A percentile compares a stretch with the other conserved stretches of the same genome.
phyloP scores from a whole-genome alignment of 2,888 invertebrate genomes.

The Caradrina kadenii region DNA sequence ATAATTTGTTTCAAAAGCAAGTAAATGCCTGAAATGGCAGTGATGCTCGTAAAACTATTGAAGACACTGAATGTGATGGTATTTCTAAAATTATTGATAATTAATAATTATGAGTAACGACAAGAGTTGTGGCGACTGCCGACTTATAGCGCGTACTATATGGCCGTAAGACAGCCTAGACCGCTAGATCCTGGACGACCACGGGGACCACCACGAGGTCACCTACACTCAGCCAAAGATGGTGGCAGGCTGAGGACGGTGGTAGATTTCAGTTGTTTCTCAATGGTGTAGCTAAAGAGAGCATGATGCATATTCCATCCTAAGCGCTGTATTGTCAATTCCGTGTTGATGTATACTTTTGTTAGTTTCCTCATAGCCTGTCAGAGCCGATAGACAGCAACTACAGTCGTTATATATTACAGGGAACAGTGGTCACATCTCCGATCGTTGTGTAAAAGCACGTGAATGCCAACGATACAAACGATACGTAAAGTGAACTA shows the following conservation, averaged over 20 bases:
- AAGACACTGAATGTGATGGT: conserved; percentile 29
- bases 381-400: conserved; percentile 2
- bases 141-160: conserved; percentile 30
- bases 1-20: conserved; percentile 40
- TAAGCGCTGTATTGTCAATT: too few relatives aligned
- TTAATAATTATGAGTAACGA: conserved; percentile 52
- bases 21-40: conserved; percentile 61
- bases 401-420: conserved; percentile 58
- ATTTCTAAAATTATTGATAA: conserved; percentile 48
- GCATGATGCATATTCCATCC: too few relatives aligned
- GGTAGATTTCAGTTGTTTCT: background rate
- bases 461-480: conserved; percentile 64
- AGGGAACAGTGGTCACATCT: conserved; percentile 58
- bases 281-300: background rate
- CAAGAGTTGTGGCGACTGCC: conserved; percentile 61
- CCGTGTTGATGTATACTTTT: too few relatives aligned
- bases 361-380: conserved; percentile 1
- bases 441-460: conserved; percentile 57
- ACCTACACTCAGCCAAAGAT: background rate
- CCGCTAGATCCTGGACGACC: too few relatives aligned
- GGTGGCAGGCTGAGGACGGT: background rate
- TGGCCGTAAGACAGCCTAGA: background rate
- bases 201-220: too few relatives aligned
- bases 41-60: conserved; percentile 29
- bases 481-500: conserved; percentile 48